These are phyloP conservation scores for Mus pahari DNA, from an alignment of 2,113 vertebrate species.

Conservation along the genomic window DNA sequence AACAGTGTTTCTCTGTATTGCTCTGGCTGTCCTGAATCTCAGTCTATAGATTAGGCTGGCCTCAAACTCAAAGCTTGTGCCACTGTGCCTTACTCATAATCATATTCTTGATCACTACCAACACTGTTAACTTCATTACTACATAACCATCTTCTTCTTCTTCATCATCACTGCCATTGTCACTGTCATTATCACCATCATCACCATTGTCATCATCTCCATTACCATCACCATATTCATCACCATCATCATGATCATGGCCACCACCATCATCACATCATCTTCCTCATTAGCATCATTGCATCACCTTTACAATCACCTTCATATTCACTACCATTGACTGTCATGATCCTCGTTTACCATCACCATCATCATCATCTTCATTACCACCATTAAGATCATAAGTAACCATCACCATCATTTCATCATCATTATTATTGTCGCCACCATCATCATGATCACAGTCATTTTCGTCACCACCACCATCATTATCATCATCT, in stretches of 20 bases:
- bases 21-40: neutral
- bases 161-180: too few relatives aligned
- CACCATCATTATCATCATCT: neutral
- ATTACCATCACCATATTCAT: neutral
- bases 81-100: neutral
- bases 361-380: too few relatives aligned
- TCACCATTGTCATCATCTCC: too few relatives aligned
- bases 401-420: neutral
- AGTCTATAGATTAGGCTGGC: neutral
- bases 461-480: neutral
- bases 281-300: neutral
- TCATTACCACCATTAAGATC: neutral
- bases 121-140: neutral
- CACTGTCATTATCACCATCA: rapidly evolving
- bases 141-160: neutral
- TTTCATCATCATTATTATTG: neutral
- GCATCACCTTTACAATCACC: neutral
- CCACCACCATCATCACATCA: neutral
- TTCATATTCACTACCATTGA: neutral
- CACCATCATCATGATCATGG: neutral
- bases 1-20: neutral
- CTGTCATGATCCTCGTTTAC: neutral
- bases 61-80: neutral
- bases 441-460: too few relatives aligned
- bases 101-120: neutral